Base-by-base conservation (phyloP, 2,888 invertebrate genomes). In the Geophilus truncorum region DNA sequence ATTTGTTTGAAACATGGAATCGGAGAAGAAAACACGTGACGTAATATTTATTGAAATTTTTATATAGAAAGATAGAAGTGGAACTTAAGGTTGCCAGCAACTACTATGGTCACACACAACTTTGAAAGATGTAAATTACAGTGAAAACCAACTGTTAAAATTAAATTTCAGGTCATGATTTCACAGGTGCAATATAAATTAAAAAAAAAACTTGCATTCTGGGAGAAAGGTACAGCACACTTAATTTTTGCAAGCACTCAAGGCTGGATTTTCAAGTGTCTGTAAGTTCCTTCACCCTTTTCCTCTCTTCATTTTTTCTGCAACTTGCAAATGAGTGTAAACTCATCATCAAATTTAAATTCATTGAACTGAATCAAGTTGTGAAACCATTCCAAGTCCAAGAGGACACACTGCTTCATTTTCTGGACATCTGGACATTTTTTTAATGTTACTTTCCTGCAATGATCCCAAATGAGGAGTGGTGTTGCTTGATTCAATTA, bases 321-420 rank as follows among this genome's bases (percentile, higher is more conserved):
- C 70, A 15, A 70, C 28, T 70, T n/a, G 10, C 6, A 23, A 70
- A 70, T 70, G 70, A 62, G 23, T 23, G 57, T 23, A 40, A 51
- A 28, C 70, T 70, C 70, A 25, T 70, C 70, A 25, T 70, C 70
- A 70, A 62, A 70, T 70, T 70, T 70, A 70, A 70, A 70, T 70
- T 70, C 25, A 70, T 70, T 70, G 12, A 70, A 70, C 25, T 70
- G 70, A 70, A 70, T 15, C 57, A 23, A 62, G 57, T 62, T 23
- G 57, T 62, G 57, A 62, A 21, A 62, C 10, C 40, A 40, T 12
- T 40, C 40, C 5, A 40, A 40, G 40, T n/a, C 9, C 32, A 6
- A 4, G 5, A 51, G 51, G 51, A 15, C 70, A 70, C n/a, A 70
- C 15, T 28, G 28, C 70, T 15, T 28, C 70, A 70, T 28, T 70